A percentile compares a stretch with the other conserved stretches of the same genome.
These are phyloP conservation scores for Cherax quadricarinatus DNA, from an alignment of 1,140 invertebrate species.

Conservation along the genomic window DNA sequence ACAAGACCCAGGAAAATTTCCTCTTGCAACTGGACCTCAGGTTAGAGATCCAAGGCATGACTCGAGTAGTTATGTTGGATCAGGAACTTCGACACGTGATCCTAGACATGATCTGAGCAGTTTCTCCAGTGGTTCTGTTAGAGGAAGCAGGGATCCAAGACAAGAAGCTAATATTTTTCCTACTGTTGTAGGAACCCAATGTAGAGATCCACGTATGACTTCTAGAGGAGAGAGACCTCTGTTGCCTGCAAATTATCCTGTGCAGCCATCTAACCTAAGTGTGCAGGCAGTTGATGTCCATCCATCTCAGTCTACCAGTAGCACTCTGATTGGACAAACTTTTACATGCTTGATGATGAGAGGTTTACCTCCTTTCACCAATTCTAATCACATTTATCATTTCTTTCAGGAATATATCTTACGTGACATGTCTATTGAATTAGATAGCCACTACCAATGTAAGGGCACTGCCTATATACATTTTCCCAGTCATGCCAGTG, in stretches of 20 bases:
- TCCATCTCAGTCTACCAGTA: slow-evolving; percentile 54
- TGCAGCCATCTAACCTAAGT: background rate
- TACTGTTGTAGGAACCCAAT: background rate
- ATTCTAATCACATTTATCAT: slow-evolving; percentile 55
- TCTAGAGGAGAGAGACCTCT: slow-evolving; percentile 45
- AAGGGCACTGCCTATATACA: slow-evolving; percentile 62
- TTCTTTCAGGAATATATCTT: slow-evolving; percentile 64
- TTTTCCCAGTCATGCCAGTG: slow-evolving; percentile 62
- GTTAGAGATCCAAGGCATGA: slow-evolving; percentile 54
- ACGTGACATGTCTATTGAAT: slow-evolving; percentile 58
- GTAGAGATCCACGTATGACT: slow-evolving; percentile 51
- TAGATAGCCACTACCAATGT: slow-evolving; percentile 49
- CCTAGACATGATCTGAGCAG: slow-evolving; percentile 30
- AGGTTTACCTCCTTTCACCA: slow-evolving; percentile 46
- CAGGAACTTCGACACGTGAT: slow-evolving; percentile 12
- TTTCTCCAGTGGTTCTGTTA: background rate
- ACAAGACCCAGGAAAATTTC: slow-evolving; percentile 28
- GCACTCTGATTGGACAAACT: slow-evolving; percentile 51
- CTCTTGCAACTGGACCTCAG: background rate
- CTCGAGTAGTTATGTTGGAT: background rate
- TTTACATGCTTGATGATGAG: slow-evolving; percentile 65
- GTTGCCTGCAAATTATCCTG: background rate
- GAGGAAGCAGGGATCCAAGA: slow-evolving; percentile 31
- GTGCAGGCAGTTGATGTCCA: slow-evolving; percentile 8
- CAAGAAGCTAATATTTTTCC: slow-evolving; percentile 30